Evolutionary conservation across 1,140 invertebrate genomes (phyloP).

Genomic region (Eurosta solidaginis): DNA sequence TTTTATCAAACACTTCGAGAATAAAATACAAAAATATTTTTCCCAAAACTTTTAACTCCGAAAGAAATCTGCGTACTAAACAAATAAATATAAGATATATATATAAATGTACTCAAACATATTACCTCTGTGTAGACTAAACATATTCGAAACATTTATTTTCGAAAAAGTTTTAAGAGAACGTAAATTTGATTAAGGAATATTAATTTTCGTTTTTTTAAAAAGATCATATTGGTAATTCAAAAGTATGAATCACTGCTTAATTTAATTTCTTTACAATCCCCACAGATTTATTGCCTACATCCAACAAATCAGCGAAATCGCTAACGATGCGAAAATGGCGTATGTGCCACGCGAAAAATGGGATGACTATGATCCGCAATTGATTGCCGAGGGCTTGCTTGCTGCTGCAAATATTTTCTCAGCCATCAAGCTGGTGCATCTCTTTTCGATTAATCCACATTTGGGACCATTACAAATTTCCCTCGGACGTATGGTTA

Average conservation of each 20-base stretch:
- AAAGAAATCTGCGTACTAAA: too few species aligned
- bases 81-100: too few species aligned
- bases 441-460: conserved; percentile 90
- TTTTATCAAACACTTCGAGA: not conserved
- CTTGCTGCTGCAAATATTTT: conserved; percentile 93
- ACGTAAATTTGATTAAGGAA: too few species aligned
- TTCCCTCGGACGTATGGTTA: conserved; percentile 81
- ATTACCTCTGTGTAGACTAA: too few species aligned
- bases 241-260: not conserved
- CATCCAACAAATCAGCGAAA: conserved; percentile 73
- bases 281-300: conserved; percentile 70
- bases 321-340: conserved; percentile 66
- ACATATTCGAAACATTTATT: too few species aligned
- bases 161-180: too few species aligned
- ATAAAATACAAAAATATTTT: not conserved
- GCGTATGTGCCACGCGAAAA: conserved; percentile 78
- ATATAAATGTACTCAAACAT: too few species aligned
- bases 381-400: conserved; percentile 90
- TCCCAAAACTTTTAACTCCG: not conserved
- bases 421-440: conserved; percentile 84
- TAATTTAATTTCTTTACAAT: not conserved
- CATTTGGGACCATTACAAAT: conserved; percentile 87
- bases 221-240: not conserved
- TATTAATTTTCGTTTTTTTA: not conserved
- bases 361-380: conserved; percentile 93